Evolutionary conservation across 2,888 invertebrate genomes (phyloP).

Genomic region (Ecliptopera silaceata): DNA sequence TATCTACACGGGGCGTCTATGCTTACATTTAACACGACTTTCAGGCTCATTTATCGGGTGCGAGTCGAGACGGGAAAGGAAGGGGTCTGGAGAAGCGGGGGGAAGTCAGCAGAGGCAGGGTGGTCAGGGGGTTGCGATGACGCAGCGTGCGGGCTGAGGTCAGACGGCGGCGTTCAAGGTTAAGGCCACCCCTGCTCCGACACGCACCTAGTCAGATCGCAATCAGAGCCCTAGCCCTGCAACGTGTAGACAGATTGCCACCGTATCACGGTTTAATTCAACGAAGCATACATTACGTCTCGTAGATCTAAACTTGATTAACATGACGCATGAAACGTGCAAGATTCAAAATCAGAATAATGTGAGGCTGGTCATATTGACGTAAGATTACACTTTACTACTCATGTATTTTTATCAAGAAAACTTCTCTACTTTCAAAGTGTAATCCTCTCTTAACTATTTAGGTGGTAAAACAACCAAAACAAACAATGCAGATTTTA

Average conservation of each 20-base stretch:
- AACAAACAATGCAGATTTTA: slow-evolving; percentile 3
- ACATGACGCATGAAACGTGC: not conserved
- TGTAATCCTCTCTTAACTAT: not conserved
- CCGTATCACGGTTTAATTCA: slow-evolving; percentile 12
- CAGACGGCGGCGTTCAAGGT: slow-evolving; percentile 79
- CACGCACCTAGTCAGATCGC: slow-evolving; percentile 48
- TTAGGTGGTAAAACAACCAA: not conserved
- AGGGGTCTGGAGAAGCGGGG: slow-evolving; percentile 46
- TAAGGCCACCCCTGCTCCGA: slow-evolving; percentile 66
- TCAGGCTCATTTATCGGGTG: slow-evolving; percentile 60
- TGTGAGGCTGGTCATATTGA: no score
- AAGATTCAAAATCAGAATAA: not conserved
- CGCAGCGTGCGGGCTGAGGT: slow-evolving; percentile 55
- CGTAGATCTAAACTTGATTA: not conserved
- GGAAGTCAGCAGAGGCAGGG: slow-evolving; percentile 30
- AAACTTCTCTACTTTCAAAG: not conserved
- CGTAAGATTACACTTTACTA: no score
- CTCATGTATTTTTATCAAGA: no score
- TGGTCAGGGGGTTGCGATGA: slow-evolving; percentile 47
- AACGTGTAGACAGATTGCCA: slow-evolving; percentile 32
- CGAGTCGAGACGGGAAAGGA: slow-evolving; percentile 51
- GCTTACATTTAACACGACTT: slow-evolving; percentile 61
- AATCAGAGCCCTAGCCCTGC: slow-evolving; percentile 38
- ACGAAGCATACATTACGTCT: slow-evolving; percentile 14
- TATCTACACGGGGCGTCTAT: slow-evolving; percentile 24